Conservation (phyloP, 2,797 vertebrate genomes). For the Neostethus bicornis region DNA sequence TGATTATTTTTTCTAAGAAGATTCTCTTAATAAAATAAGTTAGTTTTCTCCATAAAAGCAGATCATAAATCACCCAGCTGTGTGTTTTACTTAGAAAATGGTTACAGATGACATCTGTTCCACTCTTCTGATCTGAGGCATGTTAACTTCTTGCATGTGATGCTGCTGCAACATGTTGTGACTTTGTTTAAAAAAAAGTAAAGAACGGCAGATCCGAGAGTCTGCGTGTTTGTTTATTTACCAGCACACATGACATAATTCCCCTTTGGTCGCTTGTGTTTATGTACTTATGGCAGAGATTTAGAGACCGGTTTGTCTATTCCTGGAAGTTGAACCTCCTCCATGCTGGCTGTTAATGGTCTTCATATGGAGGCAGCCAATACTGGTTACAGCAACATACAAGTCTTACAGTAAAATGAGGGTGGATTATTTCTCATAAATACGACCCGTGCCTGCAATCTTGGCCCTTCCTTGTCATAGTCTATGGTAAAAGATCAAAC, state of each 20-base stretch:
- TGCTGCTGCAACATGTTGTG: constrained; percentile 16
- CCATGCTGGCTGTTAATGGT: constrained; percentile 62
- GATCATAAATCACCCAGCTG: neutral
- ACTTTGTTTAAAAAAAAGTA: constrained; percentile 32
- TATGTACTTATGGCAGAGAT: constrained; percentile 47
- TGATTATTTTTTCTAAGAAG: neutral
- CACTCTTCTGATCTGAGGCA: constrained; percentile 48
- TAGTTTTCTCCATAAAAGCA: neutral
- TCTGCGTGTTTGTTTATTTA: constrained; percentile 9
- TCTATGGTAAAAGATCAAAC: constrained; percentile 31
- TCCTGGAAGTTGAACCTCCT: constrained; percentile 60
- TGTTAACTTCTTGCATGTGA: constrained; percentile 56
- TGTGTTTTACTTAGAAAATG: constrained; percentile 32
- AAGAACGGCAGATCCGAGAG: constrained; percentile 2
- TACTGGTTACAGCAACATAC: constrained; percentile 71
- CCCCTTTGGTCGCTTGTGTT: constrained; percentile 27
- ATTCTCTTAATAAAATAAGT: constrained; percentile 29
- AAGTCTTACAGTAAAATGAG: constrained; percentile 73
- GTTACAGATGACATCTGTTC: constrained; percentile 37
- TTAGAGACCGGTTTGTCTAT: constrained; percentile 48
- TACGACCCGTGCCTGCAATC: constrained; percentile 45
- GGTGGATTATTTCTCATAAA: constrained; percentile 69
- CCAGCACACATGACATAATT: constrained; percentile 32
- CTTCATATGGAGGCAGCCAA: constrained; percentile 64
- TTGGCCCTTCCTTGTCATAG: constrained; percentile 38